Evolutionary conservation across 2,797 vertebrate species (phyloP), one percentile per base, ranked within the genome.

Genomic region (Crax fasciolata): DNA sequence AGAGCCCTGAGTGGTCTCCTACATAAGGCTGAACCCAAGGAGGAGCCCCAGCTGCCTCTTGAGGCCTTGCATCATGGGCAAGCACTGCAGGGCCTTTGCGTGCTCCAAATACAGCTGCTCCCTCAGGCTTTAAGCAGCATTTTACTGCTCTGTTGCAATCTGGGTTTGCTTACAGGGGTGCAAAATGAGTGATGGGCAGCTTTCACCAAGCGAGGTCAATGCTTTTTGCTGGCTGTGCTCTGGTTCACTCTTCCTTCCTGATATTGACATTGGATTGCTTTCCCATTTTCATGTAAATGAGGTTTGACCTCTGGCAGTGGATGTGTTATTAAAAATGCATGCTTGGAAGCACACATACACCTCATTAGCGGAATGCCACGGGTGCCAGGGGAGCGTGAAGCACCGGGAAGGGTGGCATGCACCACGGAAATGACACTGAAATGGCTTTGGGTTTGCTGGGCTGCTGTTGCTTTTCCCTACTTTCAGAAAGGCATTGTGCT

Each of bases 251-350:
- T 93, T 96, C 51, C 67, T 59, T 83, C 72, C 62, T 32, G 20
- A 2, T 76, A 59, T 86, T 93, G 92, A 75, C 54, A 73, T 91
- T 24, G 67, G 58, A 93, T 87, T 79, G 39, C 74, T 85, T 81
- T 67, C 49, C 72, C 43, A 77, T 87, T 92, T 88, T 96, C 44
- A 90, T 49, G 75, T 85, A 92, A 89, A 75, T 76, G 90, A 91
- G 21, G 44, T 24, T 71, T 90, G 93, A 95, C 89, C 90, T 96
- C 62, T 87, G 87, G 65, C 65, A 84, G 77, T 9, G 7, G 71
- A 43, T 73, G 21, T 25, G 23, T 91, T 96, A 93, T 87, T 95
- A 90, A 96, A 96, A 97, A 41, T 90, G 63, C 82, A 93, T 23
- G 57, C 63, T 72, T 94, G 86, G 81, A 97, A 96, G 83, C 62